Evolutionary conservation across 2,888 invertebrate species (phyloP), one percentile per base, ranked within the genome.

Genomic region (Cheilosia variabilis): DNA sequence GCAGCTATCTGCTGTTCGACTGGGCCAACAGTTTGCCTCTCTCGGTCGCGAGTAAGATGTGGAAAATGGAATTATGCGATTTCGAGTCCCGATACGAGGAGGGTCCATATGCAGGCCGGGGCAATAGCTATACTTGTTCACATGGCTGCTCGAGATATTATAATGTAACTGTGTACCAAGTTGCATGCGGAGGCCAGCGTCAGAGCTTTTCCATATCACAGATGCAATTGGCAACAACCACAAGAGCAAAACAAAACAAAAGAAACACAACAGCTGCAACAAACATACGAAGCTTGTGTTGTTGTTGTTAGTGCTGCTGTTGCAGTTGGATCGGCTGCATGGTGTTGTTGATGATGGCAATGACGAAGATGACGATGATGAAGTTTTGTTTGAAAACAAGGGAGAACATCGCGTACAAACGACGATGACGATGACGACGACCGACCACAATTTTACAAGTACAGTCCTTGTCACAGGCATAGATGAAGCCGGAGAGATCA

Each of bases 391-490:
- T 22, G 31, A 79, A 83, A 84, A 80, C 75, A 80, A 84, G 75
- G 66, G 69, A 27, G 75, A 75, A 84, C 84, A 79, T 84, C 75
- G 75, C 63, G 79, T 79, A 79, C 78, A 72, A 57, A 55, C 72
- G 47, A 50, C 72, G 9, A 31, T 31, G 31, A 31, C 69, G 78
- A 79, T 50, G 65, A 72, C 58, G 68, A 63, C 57, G 43, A 53
- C 19, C 75, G 75, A 65, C 71, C 69, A 75, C 75, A 80, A 84
- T 75, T 80, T 84, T 84, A 84, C 84, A 84, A 84, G 84, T 84
- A 84, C 84, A 84, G 79, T 80, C 84, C 80, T 84, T 84, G 84
- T 84, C 84, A 84, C 84, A 84, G 80, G 60, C 80, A 84, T 84
- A 84, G 84, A 84, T 87, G 87, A 82, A 87, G 83, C 83, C 68